Percentiles rank a stretch among this genome's conserved stretches.
phyloP scores from a whole-genome alignment of 2,797 vertebrate genomes.

The Cyclopterus lumpus region DNA sequence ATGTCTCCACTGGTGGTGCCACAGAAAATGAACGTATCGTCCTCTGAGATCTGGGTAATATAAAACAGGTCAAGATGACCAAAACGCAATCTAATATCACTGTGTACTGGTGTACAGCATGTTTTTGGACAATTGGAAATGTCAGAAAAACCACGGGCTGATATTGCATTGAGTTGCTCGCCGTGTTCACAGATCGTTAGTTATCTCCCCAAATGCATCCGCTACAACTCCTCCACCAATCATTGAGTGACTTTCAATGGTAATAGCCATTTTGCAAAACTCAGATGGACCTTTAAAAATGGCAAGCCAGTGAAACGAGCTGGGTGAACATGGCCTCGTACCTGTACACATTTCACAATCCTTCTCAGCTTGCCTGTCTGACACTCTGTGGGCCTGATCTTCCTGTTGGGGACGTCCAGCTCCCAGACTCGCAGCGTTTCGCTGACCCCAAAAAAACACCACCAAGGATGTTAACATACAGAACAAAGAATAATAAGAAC shows the following conservation, averaged over 20 bases:
- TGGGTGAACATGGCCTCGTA: slow-evolving; percentile 54
- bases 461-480: slow-evolving; percentile 7
- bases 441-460: slow-evolving; percentile 66
- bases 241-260: background rate
- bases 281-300: background rate
- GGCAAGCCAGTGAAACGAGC: background rate
- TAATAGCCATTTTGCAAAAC: background rate
- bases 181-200: background rate
- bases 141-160: background rate
- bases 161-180: background rate
- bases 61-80: background rate
- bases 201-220: background rate
- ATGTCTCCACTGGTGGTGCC: slow-evolving; percentile 93
- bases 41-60: slow-evolving; percentile 81
- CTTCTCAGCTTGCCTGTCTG: slow-evolving; percentile 86
- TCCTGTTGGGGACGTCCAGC: slow-evolving; percentile 87
- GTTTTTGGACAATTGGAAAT: background rate
- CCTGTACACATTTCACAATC: slow-evolving; percentile 83
- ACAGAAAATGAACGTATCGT: slow-evolving; percentile 87
- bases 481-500: background rate
- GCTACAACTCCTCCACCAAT: background rate
- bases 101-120: background rate
- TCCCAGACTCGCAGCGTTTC: slow-evolving; percentile 90
- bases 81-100: background rate
- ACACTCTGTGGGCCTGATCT: slow-evolving; percentile 88